Evolutionary conservation across 2,888 invertebrate genomes (phyloP), one percentile per base, ranked within the genome.

Genomic region (Antheraea yamamai): DNA sequence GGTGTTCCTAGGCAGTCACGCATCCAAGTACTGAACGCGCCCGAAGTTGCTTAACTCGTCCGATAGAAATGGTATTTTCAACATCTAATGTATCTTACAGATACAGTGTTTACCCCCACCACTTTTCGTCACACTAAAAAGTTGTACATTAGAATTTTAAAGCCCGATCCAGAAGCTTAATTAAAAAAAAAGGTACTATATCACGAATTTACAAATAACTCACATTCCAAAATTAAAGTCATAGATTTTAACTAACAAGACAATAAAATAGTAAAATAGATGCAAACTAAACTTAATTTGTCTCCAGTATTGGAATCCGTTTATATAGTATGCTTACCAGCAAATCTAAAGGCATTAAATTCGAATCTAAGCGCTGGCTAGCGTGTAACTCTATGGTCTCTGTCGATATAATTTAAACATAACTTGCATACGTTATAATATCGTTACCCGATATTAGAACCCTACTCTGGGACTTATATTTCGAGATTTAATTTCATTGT

Each of bases 321-420:
- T 39, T 39, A 10, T 7, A 20, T 35, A 20, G 1, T 18, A 26
- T 20, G 2, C 4, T 30, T 3, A 16, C 2, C 16, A 8, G 68
- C 3, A 1, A 68, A 68, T 68, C 18, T 16, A 68, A 26, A 66
- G 66, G 66, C 66, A 64, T 68, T 4, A 18, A 35, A 39, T 26
- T 39, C 0, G 70, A 70, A 39, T 8, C 18, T 70, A 70, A 47
- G 39, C 39, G 70, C 39, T 12, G 20, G 70, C 39, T 39, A 70
- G n/a, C 39, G 35, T 26, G n/a, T 35, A 39, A 39, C 39, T 39
- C 39, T n/a, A n/a, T 70, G n/a, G 39, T 16, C 74, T 75, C 20
- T 75, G 71, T 72, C 74, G 30, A 75, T 75, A 61, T 74, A 75
- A 75, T 75, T 75, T 75, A 75, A 75, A 75, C 74, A 75, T 75